Evolutionary conservation across 2,888 invertebrate genomes (phyloP).

Genomic region (Minunthozetes semirufus): DNA sequence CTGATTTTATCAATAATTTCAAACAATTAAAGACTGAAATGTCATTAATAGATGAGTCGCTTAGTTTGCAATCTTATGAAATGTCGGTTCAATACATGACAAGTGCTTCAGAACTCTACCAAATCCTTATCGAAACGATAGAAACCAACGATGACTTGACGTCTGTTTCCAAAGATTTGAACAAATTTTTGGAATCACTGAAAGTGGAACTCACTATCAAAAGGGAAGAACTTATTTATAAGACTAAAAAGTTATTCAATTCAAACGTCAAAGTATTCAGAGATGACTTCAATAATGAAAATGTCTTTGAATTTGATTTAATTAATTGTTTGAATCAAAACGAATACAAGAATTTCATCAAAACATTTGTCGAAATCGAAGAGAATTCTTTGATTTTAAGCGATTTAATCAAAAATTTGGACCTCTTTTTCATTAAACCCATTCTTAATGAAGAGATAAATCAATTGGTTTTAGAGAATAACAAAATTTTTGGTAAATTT

Average conservation of each 20-base stretch:
- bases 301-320: slow-evolving; percentile 24
- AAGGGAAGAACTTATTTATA: slow-evolving; percentile 20
- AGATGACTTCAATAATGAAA: slow-evolving; percentile 9
- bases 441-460: slow-evolving; percentile 12
- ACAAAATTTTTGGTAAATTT: not conserved
- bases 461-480: slow-evolving; percentile 2
- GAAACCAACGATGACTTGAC: slow-evolving; percentile 18
- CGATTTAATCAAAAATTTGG: not conserved
- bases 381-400: not conserved
- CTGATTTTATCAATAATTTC: not conserved
- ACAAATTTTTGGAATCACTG: not conserved
- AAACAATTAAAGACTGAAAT: not conserved
- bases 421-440: not conserved
- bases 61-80: not conserved
- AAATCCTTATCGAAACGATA: not conserved
- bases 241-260: slow-evolving; percentile 13
- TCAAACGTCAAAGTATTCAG: slow-evolving; percentile 20
- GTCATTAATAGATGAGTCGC: not conserved
- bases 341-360: slow-evolving; percentile 22
- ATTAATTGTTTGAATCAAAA: slow-evolving; percentile 5
- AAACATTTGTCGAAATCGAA: not conserved
- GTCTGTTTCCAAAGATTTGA: not conserved
- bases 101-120: slow-evolving; percentile 1
- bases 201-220: not conserved
- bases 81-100: slow-evolving; percentile 13